Evolutionary conservation across 2,113 vertebrate genomes (phyloP).

Genomic region (Ondatra zibethicus): DNA sequence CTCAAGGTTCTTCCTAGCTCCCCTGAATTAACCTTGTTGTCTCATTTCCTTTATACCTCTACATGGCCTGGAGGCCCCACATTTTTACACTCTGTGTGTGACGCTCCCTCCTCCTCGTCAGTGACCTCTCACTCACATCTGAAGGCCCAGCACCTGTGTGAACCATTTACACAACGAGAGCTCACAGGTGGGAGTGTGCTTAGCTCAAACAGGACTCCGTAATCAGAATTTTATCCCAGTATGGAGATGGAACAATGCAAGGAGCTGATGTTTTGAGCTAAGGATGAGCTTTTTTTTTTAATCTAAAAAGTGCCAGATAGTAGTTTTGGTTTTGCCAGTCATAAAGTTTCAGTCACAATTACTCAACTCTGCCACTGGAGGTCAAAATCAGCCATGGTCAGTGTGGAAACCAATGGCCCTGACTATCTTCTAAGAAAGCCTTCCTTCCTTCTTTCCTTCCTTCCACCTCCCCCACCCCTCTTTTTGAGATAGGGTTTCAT

Average conservation of each 20-base stretch:
- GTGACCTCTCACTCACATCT: background rate
- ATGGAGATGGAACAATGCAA: background rate
- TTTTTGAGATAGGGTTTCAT: background rate
- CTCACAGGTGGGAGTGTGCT: background rate
- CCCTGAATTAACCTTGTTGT: background rate
- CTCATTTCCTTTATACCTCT: background rate
- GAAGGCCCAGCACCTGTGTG: background rate
- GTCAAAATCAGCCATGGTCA: background rate
- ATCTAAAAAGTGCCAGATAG: background rate
- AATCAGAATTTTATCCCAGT: background rate
- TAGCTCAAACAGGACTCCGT: background rate
- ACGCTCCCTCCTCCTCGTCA: background rate
- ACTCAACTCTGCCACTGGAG: background rate
- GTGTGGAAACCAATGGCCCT: background rate
- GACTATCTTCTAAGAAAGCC: background rate
- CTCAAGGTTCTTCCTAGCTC: conserved; percentile 13
- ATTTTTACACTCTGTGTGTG: background rate
- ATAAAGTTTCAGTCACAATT: background rate
- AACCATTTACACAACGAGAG: background rate
- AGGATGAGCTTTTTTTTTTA: background rate
- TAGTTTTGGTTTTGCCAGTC: background rate
- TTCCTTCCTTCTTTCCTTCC: too few relatives aligned
- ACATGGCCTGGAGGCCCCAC: background rate
- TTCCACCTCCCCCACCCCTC: background rate
- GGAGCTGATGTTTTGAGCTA: background rate